A percentile compares a stretch with the other conserved stretches of the same genome.
Evolutionary conservation across 1,140 invertebrate species (phyloP).

Genomic region (Lethrus apterus): DNA sequence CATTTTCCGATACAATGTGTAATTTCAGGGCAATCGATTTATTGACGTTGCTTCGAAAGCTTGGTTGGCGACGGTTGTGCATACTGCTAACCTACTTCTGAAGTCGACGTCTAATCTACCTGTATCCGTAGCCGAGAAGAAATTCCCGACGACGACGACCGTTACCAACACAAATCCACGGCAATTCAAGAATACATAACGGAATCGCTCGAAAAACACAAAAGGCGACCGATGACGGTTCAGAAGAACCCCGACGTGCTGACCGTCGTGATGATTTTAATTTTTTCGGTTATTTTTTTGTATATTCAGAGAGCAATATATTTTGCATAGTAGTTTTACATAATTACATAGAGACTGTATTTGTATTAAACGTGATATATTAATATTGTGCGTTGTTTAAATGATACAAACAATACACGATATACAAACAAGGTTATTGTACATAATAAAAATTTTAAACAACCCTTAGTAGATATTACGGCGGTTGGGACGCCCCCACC

Average conservation of each 20-base stretch:
- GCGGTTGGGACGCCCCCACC: no score
- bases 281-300: constrained; percentile 24
- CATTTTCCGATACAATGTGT: background rate
- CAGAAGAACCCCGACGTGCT: constrained; percentile 14
- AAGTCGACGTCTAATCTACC: background rate
- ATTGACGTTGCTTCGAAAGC: constrained; percentile 8
- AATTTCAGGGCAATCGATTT: constrained; percentile 7
- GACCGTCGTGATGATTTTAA: constrained; percentile 18
- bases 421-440: no score
- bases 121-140: background rate
- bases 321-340: constrained; percentile 20
- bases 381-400: no score
- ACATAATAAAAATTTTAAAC: no score
- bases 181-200: constrained; percentile 19
- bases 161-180: background rate
- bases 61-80: constrained; percentile 9
- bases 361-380: constrained; percentile 16
- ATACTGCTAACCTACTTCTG: constrained; percentile 1
- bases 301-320: constrained; percentile 25
- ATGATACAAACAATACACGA: no score
- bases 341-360: background rate
- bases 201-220: constrained; percentile 11
- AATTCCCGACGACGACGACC: constrained; percentile 1
- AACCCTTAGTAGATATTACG: no score
- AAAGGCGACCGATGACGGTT: background rate